Base-by-base conservation (phyloP, 2,888 invertebrate species). In the Allacma fusca region DNA sequence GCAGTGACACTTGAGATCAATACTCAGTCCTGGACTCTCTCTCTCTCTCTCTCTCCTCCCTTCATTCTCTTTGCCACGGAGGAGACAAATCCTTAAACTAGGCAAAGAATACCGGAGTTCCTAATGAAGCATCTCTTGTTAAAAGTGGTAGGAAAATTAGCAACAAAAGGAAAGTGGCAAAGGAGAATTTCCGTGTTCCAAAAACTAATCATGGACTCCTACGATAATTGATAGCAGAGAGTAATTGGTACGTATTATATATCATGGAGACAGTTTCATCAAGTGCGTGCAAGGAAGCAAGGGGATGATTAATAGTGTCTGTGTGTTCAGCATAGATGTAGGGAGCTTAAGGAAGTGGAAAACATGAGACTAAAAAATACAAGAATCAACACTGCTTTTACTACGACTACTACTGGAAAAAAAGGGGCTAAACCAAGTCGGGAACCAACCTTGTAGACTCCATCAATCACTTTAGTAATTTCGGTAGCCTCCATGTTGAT, bases 381-480 rank as follows among this genome's bases (percentile, higher is more conserved):
- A 28, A 7, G 26, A 65, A 26, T 28, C 24, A 23, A 44, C 21
- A 7, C 24, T 73, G 50, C 24, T 13, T 23, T 23, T 23, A 50
- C 1, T 72, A 5, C 26, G 21, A 16, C 16, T 50, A 13, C 50
- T 50, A 50, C 50, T 16, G 50, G 19, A 9, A 12, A 34, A 40
- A 21, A 57, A 43, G 43, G 40, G 21, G 21, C 13, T 23, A 34
- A 69, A 69, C n/a, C 57, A 72, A 72, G 23, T 72, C 16, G 62
- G 16, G 24, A 59, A 57, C 77, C 69, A 77, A 83, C 82, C 82
- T 81, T 81, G 77, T 83, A 83, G 34, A 83, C 81, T 72, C 81
- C 81, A 78, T 83, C 82, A 79, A 83, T 81, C 80, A 80, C 80
- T 80, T 81, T 81, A 44, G 82, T 81, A 76, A 83, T 81, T 80